Conservation (phyloP, 2,888 invertebrate species). For the Alloplasta piceator region DNA sequence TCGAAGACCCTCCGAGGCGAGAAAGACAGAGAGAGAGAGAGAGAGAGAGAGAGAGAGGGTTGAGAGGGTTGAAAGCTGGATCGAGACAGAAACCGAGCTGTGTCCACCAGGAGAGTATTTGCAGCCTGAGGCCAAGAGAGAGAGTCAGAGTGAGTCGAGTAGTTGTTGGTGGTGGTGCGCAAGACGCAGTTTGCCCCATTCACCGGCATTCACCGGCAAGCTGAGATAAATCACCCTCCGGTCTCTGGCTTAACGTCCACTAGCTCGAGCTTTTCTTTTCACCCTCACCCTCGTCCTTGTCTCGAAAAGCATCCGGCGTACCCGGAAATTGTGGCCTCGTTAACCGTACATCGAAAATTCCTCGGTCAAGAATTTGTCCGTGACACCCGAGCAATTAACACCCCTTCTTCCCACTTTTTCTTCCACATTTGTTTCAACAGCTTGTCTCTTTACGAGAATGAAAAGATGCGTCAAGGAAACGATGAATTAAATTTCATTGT, state of each 20-base stretch:
- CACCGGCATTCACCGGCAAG: constrained; percentile 36
- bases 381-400: neutral
- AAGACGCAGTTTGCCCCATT: constrained; percentile 38
- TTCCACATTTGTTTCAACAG: neutral
- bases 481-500: neutral
- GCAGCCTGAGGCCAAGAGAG: neutral
- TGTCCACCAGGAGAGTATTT: constrained; percentile 18
- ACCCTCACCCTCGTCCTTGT: neutral
- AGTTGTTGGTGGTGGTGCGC: constrained; percentile 36
- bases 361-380: constrained; percentile 12
- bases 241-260: constrained; percentile 28
- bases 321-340: constrained; percentile 29
- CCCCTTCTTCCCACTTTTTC: neutral
- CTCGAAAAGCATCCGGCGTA: constrained; percentile 8
- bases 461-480: neutral
- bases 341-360: constrained; percentile 9
- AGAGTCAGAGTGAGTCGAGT: constrained; percentile 20
- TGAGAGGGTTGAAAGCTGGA: neutral
- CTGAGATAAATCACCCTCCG: constrained; percentile 50
- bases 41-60: neutral
- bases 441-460: neutral
- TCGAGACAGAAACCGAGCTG: constrained; percentile 2
- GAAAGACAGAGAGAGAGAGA: neutral
- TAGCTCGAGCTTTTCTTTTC: constrained; percentile 13
- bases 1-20: constrained; percentile 46